These are phyloP conservation scores for Griposia aprilina DNA, from an alignment of 2,888 invertebrate species.

Conservation along the genomic window DNA sequence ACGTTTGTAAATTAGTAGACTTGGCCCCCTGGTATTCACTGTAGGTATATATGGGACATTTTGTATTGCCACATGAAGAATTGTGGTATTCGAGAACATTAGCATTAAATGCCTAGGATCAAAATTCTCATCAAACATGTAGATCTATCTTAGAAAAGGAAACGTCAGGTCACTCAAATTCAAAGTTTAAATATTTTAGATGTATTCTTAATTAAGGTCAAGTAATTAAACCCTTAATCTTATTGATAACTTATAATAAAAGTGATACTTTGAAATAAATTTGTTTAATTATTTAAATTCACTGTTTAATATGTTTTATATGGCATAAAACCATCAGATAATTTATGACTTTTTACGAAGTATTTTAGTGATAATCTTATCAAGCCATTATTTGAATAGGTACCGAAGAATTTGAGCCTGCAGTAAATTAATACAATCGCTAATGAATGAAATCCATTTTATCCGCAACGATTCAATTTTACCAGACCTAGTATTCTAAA, in stretches of 20 bases:
- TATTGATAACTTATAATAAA: not conserved
- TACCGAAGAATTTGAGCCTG: not conserved
- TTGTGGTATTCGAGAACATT: not conserved
- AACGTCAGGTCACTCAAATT: not conserved
- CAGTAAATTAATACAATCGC: not conserved
- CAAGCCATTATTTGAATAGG: not conserved
- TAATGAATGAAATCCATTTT: not conserved
- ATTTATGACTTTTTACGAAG: not conserved
- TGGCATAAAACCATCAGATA: conserved; percentile 1
- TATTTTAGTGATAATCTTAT: not conserved
- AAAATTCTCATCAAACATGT: not conserved
- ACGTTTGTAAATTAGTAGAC: too few species aligned
- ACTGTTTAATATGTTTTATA: not conserved
- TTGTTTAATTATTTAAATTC: not conserved
- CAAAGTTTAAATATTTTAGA: conserved; percentile 5
- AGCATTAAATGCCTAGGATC: not conserved
- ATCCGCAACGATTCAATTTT: conserved; percentile 4
- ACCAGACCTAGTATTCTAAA: conserved; percentile 11
- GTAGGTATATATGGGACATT: not conserved
- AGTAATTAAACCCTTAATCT: not conserved
- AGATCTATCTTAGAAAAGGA: conserved; percentile 8
- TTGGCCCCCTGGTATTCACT: too few species aligned
- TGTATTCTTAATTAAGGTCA: not conserved
- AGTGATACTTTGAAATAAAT: not conserved
- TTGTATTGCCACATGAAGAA: not conserved